Evolutionary conservation across 2,113 vertebrate species (phyloP).

Genomic region (Carassius auratus): DNA sequence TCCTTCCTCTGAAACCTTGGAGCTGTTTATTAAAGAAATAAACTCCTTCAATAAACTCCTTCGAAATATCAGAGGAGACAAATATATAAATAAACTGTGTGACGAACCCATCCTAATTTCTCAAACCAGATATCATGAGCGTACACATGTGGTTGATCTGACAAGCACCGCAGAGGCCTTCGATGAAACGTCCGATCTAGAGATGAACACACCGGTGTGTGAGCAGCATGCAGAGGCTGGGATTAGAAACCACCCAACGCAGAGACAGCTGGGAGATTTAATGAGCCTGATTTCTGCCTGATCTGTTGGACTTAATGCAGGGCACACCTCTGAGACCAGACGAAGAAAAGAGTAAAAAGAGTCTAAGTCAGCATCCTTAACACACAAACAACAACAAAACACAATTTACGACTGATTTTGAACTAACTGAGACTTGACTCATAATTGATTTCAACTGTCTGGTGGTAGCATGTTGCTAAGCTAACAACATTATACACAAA

Average conservation of each 20-base stretch:
- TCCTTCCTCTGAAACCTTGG: conserved; percentile 18
- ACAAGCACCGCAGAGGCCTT: not conserved
- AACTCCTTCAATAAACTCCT: no score
- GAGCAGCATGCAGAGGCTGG: conserved; percentile 36
- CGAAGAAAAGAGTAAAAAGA: not conserved
- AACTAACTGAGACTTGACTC: no score
- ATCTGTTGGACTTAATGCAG: conserved; percentile 35
- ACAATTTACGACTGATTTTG: no score
- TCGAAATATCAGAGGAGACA: not conserved
- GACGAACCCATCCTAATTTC: conserved; percentile 2
- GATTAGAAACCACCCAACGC: conserved; percentile 47
- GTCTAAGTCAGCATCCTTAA: not conserved
- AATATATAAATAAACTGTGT: not conserved
- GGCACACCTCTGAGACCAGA: conserved; percentile 13
- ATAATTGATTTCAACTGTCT: no score
- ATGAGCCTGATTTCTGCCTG: conserved; percentile 44
- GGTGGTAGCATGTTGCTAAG: no score
- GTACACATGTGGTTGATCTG: conserved; percentile 31
- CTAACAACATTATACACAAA: no score
- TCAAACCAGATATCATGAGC: conserved; percentile 4
- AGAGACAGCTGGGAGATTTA: conserved; percentile 53
- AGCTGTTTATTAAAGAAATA: not conserved
- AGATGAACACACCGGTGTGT: conserved; percentile 13
- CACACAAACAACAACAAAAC: no score
- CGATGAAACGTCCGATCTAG: not conserved